Conservation (phyloP, 2,888 invertebrate genomes). For the Rhaphigaster nebulosa region DNA sequence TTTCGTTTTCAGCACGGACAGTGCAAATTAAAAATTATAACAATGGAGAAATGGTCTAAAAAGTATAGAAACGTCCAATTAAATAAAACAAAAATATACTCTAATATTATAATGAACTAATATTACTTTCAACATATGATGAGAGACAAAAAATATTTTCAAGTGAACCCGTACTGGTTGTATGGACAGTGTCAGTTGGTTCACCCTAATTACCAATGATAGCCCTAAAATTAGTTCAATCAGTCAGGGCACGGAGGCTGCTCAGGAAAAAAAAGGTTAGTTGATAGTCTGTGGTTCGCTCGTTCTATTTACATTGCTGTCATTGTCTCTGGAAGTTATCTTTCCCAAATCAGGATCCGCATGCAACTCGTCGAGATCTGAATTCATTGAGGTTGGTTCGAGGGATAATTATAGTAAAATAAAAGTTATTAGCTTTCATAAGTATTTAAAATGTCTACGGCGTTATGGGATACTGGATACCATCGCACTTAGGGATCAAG, state of each 20-base stretch:
- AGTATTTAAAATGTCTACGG: too few relatives aligned
- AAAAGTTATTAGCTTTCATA: too few relatives aligned
- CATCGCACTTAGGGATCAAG: too few relatives aligned
- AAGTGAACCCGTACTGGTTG: neutral
- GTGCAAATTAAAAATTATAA: too few relatives aligned
- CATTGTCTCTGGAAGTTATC: neutral
- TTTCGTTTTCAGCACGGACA: too few relatives aligned
- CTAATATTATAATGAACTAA: neutral
- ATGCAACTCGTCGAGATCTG: neutral
- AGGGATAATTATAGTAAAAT: neutral
- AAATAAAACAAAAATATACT: too few relatives aligned
- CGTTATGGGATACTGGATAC: too few relatives aligned
- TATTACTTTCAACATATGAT: neutral
- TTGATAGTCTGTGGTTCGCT: neutral
- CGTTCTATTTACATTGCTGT: neutral
- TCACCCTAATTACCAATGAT: constrained; percentile 26
- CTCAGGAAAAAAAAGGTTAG: neutral
- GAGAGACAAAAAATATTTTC: neutral
- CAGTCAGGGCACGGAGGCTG: neutral
- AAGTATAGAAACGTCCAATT: too few relatives aligned
- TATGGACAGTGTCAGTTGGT: neutral
- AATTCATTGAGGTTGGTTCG: neutral
- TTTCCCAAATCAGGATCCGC: neutral
- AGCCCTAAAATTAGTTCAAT: constrained; percentile 16
- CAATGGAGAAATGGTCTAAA: too few relatives aligned